Base-by-base conservation (phyloP, 2,888 invertebrate genomes). In the Ormyrus nitidulus region DNA sequence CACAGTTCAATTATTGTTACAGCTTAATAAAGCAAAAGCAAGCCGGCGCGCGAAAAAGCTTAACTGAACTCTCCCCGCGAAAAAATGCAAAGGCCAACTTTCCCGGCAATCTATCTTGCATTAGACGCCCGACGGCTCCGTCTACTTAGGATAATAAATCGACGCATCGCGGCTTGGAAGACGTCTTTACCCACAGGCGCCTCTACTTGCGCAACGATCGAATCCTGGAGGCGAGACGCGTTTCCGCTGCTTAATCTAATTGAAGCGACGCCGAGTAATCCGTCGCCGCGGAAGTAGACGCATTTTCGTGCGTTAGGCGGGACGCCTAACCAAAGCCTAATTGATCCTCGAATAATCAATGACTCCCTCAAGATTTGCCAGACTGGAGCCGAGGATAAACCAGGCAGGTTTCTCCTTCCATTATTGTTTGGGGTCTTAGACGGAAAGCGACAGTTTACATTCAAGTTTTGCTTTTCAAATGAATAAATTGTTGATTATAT, bases 291-390 rank as follows among this genome's bases (percentile, higher is more conserved):
- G 34, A 73, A 61, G 59, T 51, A 61, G 61, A 71, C 71, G 51
- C n/a, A 61, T 49, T 51, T 61, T 61, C n/a, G 59, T 59, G 34
- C 46, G 46, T 56, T 64, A 11, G 48, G 51, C 51, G 61, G 5
- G 46, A 34, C n/a, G 5, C 71, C 48, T 19, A n/a, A 9, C 11
- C 68, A 54, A 73, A 64, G 73, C 64, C 49, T 51, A 53, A 66
- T 66, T 59, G 49, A 66, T 66, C 59, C 66, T 11, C 5, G 44
- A 68, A 75, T 75, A 75, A 61, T 75, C 68, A 68, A 58, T 68
- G 68, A 53, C 59, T 7, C 9, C 44, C 7, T 10, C 34, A 53
- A 65, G 65, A 65, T 65, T 65, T 65, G 65, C 53, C 9, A 7
- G 53, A 34, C 34, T 34, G 34, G 34, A 34, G 34, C 34, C 34